Base-by-base conservation (phyloP, 2,888 invertebrate species). In the Heliothis peltigera region DNA sequence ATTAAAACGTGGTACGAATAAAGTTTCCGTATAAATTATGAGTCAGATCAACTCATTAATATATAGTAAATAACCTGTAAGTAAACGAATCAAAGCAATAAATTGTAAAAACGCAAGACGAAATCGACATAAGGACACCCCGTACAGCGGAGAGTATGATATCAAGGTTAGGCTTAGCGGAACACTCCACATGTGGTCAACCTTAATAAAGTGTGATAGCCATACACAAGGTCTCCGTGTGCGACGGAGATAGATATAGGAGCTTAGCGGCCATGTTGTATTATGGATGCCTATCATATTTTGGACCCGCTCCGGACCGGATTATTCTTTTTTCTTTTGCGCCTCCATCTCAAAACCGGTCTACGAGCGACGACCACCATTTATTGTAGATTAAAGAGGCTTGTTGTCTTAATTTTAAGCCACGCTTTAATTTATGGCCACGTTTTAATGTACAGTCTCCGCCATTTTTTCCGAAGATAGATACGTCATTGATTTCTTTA, bases 391-490 rank as follows among this genome's bases (percentile, higher is more conserved):
- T 95, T 95, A 95, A 95, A 95, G 92, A 94, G 94, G 90, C 92
- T 94, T 95, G 95, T 95, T 95, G 95, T 95, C 95, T 95, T 95
- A 95, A 95, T 95, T 95, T 95, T 94, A 93, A 95, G 92, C 91
- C 92, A 91, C 89, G 89, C 89, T 92, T 92, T 94, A 95, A 95
- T 94, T 95, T 95, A 95, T 94, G 89, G 87, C 85, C 87, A 90
- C 89, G 89, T 94, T 93, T 93, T 93, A 93, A 92, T 92, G 91
- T 89, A 87, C 85, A 86, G 86, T 89, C 89, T 88, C 91, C 86
- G 91, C 91, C 91, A 92, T 92, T 92, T 93, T 92, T 93, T 91
- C 85, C 71, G 69, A 86, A 89, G 91, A 91, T 90, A 90, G 89
- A 89, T 85, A 86, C 87, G 84, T 90, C 92, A 90, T 89, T 91